phyloP scores from a whole-genome alignment of 2,888 invertebrate genomes.

The Chironomus riparius region DNA sequence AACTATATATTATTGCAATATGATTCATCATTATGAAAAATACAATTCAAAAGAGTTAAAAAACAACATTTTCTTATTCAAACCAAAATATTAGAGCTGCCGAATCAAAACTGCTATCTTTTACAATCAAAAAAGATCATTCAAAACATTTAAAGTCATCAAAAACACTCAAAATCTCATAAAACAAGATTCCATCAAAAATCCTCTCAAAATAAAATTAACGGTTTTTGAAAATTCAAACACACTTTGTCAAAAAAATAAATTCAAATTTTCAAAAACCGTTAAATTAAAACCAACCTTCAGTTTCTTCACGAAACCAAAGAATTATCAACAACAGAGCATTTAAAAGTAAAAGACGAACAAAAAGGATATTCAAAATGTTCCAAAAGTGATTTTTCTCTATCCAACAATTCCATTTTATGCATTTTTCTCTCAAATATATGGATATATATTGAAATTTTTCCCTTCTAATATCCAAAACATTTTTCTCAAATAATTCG shows the following conservation, averaged over 20 bases:
- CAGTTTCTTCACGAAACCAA: not conserved
- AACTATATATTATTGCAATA: no score
- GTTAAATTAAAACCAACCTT: not conserved
- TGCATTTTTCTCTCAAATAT: not conserved
- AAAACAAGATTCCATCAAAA: not conserved
- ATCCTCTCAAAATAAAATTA: not conserved
- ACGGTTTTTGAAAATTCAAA: not conserved
- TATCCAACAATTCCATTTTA: not conserved
- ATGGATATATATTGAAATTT: not conserved
- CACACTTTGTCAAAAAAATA: not conserved
- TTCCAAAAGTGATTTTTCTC: not conserved
- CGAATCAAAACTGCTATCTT: no score
- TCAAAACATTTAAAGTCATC: no score
- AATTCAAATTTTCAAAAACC: not conserved
- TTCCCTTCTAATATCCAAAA: not conserved
- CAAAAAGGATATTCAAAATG: not conserved
- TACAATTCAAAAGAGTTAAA: no score
- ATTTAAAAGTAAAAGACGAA: not conserved
- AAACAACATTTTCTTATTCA: no score
- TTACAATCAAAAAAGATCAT: no score
- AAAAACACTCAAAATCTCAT: no score
- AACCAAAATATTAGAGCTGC: no score
- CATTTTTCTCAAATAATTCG: conserved; percentile 16
- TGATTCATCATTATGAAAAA: no score
- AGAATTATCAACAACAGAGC: not conserved